A percentile compares a stretch with the other conserved stretches of the same genome.
Conservation (phyloP, 2,797 vertebrate species). For the Garrulus glandarius region DNA sequence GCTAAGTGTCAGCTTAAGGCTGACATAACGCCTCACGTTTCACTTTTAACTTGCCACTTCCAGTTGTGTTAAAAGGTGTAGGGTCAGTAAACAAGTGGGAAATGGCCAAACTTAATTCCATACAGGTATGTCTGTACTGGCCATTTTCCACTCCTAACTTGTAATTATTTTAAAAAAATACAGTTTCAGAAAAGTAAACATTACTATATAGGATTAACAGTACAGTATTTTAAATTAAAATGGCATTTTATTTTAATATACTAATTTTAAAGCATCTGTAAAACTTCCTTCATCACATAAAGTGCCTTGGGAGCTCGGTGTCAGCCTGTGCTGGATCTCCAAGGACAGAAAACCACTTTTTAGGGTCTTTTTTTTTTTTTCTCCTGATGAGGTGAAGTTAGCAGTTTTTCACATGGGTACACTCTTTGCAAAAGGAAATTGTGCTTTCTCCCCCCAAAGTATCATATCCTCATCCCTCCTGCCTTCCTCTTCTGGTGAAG, state of each 20-base stretch:
- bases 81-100: background rate
- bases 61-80: background rate
- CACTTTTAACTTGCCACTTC: background rate
- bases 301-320: background rate
- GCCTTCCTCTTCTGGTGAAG: background rate
- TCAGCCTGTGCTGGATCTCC: background rate
- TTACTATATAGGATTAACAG: background rate
- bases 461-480: background rate
- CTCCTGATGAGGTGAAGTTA: background rate
- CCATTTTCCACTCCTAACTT: background rate
- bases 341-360: background rate
- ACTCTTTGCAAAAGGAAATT: background rate
- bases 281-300: background rate
- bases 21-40: background rate
- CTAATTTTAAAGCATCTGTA: background rate
- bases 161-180: background rate
- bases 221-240: background rate
- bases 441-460: background rate
- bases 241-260: background rate
- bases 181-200: background rate
- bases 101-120: background rate
- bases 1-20: background rate
- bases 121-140: background rate
- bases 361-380: background rate
- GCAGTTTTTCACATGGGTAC: fast-evolving